phyloP scores from a whole-genome alignment of 1,140 invertebrate species.

The Drosophila fuyamai region DNA sequence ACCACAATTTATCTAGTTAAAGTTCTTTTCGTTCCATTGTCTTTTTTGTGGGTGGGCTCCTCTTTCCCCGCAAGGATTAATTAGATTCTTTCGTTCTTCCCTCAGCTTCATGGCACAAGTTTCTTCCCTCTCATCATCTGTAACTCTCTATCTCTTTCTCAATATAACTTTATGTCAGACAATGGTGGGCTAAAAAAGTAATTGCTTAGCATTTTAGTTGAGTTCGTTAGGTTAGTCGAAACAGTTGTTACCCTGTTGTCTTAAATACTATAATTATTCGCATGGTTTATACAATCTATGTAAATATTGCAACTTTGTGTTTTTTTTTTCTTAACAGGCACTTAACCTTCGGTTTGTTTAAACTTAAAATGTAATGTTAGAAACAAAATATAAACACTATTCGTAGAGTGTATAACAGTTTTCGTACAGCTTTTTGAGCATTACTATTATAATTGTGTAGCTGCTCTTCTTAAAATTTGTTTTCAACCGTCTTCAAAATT shows the following conservation, averaged over 20 bases:
- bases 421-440: constrained; percentile 43
- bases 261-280: constrained; percentile 56
- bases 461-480: constrained; percentile 9
- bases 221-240: constrained; percentile 39
- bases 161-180: constrained; percentile 12
- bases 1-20: constrained; percentile 47
- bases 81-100: constrained; percentile 31
- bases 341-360: constrained; percentile 58
- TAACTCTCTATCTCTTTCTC: neutral
- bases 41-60: constrained; percentile 37
- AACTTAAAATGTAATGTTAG: constrained; percentile 15
- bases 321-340: constrained; percentile 61
- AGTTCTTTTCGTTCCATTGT: constrained; percentile 39
- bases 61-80: constrained; percentile 2
- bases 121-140: constrained; percentile 24
- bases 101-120: constrained; percentile 66
- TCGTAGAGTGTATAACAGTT: constrained; percentile 47
- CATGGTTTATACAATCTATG: constrained; percentile 42
- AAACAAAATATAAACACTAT: constrained; percentile 29
- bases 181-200: constrained; percentile 30
- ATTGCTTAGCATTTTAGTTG: constrained; percentile 53
- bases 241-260: constrained; percentile 57
- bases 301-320: constrained; percentile 74
- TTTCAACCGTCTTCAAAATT: constrained; percentile 10
- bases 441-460: constrained; percentile 36